Percentiles rank a stretch among this genome's conserved stretches.
These are phyloP conservation scores for Malacosoma neustria DNA, from an alignment of 2,888 invertebrate species.

Conservation along the genomic window DNA sequence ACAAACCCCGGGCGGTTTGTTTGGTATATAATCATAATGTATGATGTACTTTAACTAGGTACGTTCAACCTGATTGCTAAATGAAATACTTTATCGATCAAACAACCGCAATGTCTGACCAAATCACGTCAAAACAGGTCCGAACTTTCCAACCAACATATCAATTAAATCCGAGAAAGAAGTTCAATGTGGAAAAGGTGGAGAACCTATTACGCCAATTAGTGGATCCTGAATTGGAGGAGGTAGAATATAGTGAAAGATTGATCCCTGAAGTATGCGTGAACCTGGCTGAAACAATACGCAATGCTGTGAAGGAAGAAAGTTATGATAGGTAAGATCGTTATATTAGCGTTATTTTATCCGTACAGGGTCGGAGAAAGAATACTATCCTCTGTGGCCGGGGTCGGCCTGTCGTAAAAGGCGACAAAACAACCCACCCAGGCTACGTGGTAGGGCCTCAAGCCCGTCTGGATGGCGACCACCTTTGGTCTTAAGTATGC, in stretches of 20 bases:
- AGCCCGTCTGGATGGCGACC: too few relatives aligned
- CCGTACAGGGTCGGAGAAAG: too few relatives aligned
- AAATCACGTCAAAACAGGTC: constrained; percentile 48
- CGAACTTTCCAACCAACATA: constrained; percentile 78
- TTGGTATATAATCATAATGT: too few relatives aligned
- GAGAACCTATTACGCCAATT: constrained; percentile 74
- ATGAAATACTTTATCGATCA: constrained; percentile 48
- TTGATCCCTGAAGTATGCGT: constrained; percentile 72
- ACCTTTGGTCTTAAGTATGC: too few relatives aligned
- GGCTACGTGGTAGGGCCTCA: too few relatives aligned
- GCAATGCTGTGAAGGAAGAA: constrained; percentile 76
- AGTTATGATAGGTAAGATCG: constrained; percentile 78
- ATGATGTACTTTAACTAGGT: too few relatives aligned
- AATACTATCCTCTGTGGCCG: too few relatives aligned
- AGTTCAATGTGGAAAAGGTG: constrained; percentile 77
- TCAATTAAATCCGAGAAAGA: constrained; percentile 76
- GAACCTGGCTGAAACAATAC: constrained; percentile 75
- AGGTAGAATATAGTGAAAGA: constrained; percentile 77
- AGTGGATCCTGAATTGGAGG: constrained; percentile 74
- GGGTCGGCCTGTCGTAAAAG: too few relatives aligned
- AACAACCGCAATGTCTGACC: constrained; percentile 38
- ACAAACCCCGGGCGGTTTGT: too few relatives aligned
- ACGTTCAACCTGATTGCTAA: too few relatives aligned
- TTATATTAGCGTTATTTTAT: too few relatives aligned
- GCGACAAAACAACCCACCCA: too few relatives aligned